phyloP scores from a whole-genome alignment of 1,140 invertebrate species.

The Rhysida immarginata region DNA sequence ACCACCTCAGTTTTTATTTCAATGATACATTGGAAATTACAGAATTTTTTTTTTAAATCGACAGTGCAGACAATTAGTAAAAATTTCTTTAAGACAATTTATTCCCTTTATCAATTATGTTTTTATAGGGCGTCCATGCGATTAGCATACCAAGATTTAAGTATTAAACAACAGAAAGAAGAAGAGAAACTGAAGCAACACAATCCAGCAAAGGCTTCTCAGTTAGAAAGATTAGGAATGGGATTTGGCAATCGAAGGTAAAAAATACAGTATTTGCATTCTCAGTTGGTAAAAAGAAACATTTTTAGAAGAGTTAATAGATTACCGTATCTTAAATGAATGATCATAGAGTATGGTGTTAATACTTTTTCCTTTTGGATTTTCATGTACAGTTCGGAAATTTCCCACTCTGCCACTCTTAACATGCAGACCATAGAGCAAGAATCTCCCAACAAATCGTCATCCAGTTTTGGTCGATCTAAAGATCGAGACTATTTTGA shows the following conservation, averaged over 20 bases:
- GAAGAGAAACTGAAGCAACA: conserved; percentile 55
- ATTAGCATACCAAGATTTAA: conserved; percentile 76
- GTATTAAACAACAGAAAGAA: conserved; percentile 55
- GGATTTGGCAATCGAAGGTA: conserved; percentile 51
- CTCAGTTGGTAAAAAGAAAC: conserved; percentile 3
- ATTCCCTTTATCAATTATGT: conserved; percentile 1
- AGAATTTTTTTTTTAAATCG: no score
- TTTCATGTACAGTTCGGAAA: no score
- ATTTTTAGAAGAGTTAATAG: no score
- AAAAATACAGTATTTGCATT: conserved; percentile 12
- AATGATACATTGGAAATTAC: no score
- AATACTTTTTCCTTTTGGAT: no score
- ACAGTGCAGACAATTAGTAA: no score
- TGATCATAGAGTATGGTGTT: no score
- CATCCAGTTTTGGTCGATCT: conserved; percentile 14
- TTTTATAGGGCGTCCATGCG: conserved; percentile 49
- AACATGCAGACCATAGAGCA: conserved; percentile 91
- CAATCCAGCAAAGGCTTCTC: conserved; percentile 75
- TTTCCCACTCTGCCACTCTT: conserved; percentile 72
- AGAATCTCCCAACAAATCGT: conserved; percentile 37
- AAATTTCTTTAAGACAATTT: no score
- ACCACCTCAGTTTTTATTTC: no score
- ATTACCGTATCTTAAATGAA: not conserved
- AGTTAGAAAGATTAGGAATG: conserved; percentile 88
- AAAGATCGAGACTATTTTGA: conserved; percentile 27